These are phyloP conservation scores for Neodon shergylaensis DNA, from an alignment of 2,113 vertebrate species.

Conservation along the genomic window DNA sequence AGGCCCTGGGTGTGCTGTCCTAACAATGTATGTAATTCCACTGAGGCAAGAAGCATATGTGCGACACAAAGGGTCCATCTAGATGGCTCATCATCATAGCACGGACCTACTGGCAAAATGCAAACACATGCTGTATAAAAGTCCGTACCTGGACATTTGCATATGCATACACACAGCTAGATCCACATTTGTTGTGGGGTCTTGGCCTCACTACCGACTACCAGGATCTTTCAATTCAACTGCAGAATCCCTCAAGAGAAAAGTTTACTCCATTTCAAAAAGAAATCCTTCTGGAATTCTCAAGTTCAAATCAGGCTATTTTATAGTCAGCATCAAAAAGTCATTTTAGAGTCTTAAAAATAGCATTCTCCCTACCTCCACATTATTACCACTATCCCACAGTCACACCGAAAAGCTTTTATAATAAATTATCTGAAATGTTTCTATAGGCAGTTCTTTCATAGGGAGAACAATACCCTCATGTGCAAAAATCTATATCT, in stretches of 20 bases:
- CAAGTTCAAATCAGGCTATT: constrained; percentile 63
- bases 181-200: background rate
- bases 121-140: accelerated
- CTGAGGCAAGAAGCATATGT: background rate
- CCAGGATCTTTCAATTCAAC: background rate
- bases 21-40: background rate
- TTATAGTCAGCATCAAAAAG: constrained; percentile 58
- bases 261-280: constrained; percentile 40
- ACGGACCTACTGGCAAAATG: too few species aligned
- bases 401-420: constrained; percentile 71
- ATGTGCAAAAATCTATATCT: constrained; percentile 81
- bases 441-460: constrained; percentile 79
- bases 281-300: constrained; percentile 55
- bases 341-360: constrained; percentile 78
- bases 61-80: background rate
- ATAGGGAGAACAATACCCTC: constrained; percentile 70
- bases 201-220: background rate
- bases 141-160: background rate
- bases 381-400: constrained; percentile 54
- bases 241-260: constrained; percentile 2
- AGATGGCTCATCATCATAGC: background rate
- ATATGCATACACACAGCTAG: accelerated
- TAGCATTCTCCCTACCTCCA: constrained; percentile 18
- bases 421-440: constrained; percentile 78
- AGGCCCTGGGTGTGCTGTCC: background rate